Percentiles rank a stretch among this genome's conserved stretches.
Evolutionary conservation across 2,797 vertebrate genomes (phyloP).

Genomic region (Corythornis leucogaster): DNA sequence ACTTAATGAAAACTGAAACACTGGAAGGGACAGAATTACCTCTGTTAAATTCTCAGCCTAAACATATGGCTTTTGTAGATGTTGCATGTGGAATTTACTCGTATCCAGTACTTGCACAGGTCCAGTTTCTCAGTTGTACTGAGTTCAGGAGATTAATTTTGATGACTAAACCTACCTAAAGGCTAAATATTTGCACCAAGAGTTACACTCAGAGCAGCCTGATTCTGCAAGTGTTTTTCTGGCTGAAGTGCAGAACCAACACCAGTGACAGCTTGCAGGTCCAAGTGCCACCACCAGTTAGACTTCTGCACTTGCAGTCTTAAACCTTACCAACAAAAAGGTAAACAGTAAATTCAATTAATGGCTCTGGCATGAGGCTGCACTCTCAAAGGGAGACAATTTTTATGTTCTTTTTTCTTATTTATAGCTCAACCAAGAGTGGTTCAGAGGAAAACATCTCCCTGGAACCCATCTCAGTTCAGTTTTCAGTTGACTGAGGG

Average conservation of each 20-base stretch:
- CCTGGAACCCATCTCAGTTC: neutral
- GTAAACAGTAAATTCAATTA: neutral
- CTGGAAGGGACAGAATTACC: neutral
- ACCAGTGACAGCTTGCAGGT: neutral
- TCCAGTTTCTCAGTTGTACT: neutral
- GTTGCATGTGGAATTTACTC: neutral
- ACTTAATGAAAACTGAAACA: constrained; percentile 7
- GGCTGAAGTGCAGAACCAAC: neutral
- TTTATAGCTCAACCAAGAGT: neutral
- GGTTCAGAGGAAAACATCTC: neutral
- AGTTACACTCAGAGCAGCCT: neutral
- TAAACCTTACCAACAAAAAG: neutral
- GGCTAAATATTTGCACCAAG: neutral
- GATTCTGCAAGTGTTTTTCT: neutral
- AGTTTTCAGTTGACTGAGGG: neutral
- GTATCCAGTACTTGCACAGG: fast-evolving
- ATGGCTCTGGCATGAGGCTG: neutral
- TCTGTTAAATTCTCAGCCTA: neutral
- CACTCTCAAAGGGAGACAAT: neutral
- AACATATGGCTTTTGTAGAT: neutral
- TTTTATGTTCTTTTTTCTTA: neutral
- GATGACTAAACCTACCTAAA: neutral
- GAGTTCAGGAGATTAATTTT: neutral
- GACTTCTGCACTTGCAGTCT: neutral
- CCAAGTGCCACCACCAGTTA: neutral